phyloP scores from a whole-genome alignment of 2,888 invertebrate species.

The Sarcophaga variegata region DNA sequence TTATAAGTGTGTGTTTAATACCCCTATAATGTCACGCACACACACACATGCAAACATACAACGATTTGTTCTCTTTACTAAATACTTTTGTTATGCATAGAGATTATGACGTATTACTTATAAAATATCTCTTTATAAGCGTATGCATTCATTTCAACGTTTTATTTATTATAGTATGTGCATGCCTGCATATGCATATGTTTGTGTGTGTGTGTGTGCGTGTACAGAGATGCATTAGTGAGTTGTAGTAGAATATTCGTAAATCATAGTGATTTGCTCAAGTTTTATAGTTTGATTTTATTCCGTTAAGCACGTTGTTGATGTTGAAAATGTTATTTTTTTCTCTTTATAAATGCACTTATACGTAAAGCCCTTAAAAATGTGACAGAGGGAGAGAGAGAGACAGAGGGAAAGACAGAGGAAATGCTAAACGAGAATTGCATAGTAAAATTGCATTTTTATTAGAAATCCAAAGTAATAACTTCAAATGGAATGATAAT shows the following conservation, averaged over 20 bases:
- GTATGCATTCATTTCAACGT: neutral
- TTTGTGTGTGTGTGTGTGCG: neutral
- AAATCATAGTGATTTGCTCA: conserved; percentile 61
- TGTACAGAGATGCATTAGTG: neutral
- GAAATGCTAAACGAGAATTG: neutral
- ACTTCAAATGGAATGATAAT: neutral
- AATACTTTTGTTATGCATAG: conserved; percentile 52
- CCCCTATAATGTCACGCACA: neutral
- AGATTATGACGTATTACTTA: conserved; percentile 62
- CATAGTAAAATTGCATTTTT: neutral
- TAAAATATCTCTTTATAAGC: conserved; percentile 57
- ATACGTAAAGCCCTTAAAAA: neutral
- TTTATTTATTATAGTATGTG: neutral
- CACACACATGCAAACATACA: neutral
- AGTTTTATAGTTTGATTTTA: conserved; percentile 49
- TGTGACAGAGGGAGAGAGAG: neutral
- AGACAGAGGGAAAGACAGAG: neutral
- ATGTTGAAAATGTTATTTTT: neutral
- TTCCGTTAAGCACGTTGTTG: conserved; percentile 23
- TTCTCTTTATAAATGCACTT: neutral
- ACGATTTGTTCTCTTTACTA: neutral
- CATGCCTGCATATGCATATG: neutral
- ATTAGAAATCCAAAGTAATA: neutral
- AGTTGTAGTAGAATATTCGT: conserved; percentile 29
- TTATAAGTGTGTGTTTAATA: neutral